Conservation (phyloP, 2,113 vertebrate genomes). For the Dascyllus trimaculatus region DNA sequence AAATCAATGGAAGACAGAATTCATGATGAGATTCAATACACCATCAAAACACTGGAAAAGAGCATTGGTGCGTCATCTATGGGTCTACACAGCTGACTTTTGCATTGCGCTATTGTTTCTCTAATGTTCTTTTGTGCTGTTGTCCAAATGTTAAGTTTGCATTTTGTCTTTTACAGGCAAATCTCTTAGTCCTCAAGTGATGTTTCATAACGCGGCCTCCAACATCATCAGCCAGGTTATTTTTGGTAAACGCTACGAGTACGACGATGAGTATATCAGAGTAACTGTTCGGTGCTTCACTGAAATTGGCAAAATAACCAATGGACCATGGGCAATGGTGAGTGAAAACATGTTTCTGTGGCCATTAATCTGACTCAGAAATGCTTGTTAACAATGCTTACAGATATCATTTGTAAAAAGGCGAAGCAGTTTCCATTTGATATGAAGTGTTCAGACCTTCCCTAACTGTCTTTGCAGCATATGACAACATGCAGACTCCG, state of each 20-base stretch:
- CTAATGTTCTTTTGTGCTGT: too few relatives aligned
- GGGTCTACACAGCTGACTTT: background rate
- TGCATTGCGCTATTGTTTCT: background rate
- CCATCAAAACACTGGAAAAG: constrained; percentile 48
- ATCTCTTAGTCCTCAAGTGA: constrained; percentile 55
- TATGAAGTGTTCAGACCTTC: too few relatives aligned
- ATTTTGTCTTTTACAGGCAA: constrained; percentile 61
- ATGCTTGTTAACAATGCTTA: too few relatives aligned
- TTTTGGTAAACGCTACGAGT: constrained; percentile 81
- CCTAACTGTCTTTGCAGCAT: too few relatives aligned
- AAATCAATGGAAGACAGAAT: constrained; percentile 86
- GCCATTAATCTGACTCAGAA: too few relatives aligned
- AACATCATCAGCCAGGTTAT: constrained; percentile 85
- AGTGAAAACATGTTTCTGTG: constrained; percentile 18
- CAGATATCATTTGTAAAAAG: too few relatives aligned
- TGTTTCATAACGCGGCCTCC: too few relatives aligned
- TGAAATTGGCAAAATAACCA: constrained; percentile 56
- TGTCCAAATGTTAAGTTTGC: too few relatives aligned
- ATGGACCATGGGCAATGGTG: constrained; percentile 76
- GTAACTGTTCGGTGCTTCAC: constrained; percentile 51
- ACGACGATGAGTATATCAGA: constrained; percentile 72
- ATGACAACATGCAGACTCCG: too few relatives aligned
- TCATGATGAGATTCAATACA: constrained; percentile 75
- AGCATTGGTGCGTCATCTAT: constrained; percentile 50
- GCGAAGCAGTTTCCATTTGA: too few relatives aligned